Conservation (phyloP, 2,888 invertebrate genomes). For the Dynastes hyllus region DNA sequence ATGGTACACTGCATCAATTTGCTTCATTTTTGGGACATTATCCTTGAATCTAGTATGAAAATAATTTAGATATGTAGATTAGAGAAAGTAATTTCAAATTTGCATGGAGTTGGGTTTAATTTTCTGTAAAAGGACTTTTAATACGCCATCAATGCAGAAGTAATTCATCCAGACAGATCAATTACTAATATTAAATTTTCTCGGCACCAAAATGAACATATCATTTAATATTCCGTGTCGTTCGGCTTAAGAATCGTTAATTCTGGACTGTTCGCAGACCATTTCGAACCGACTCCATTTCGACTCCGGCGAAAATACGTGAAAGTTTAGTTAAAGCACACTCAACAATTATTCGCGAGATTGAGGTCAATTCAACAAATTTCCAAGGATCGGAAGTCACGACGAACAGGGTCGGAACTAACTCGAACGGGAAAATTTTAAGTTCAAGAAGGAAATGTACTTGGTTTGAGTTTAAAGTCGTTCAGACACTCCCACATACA, state of each 20-base stretch:
- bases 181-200: not conserved
- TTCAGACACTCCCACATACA: too few species aligned
- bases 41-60: too few species aligned
- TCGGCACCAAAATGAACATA: not conserved
- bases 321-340: slow-evolving; percentile 1
- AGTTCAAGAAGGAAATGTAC: not conserved
- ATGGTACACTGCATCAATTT: too few species aligned
- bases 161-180: too few species aligned
- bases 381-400: not conserved
- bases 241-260: not conserved
- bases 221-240: not conserved
- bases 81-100: too few species aligned
- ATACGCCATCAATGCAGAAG: too few species aligned
- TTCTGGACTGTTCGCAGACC: not conserved
- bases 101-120: too few species aligned
- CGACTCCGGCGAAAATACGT: not conserved
- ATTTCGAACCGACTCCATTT: not conserved
- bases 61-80: too few species aligned
- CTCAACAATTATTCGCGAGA: slow-evolving; percentile 9
- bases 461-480: too few species aligned
- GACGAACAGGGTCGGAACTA: not conserved
- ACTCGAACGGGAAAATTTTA: not conserved
- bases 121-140: too few species aligned
- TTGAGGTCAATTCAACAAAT: not conserved
- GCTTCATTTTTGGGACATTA: too few species aligned